These are phyloP conservation scores for Polyommatus iphigenia DNA, from an alignment of 2,888 invertebrate species.

Conservation along the genomic window DNA sequence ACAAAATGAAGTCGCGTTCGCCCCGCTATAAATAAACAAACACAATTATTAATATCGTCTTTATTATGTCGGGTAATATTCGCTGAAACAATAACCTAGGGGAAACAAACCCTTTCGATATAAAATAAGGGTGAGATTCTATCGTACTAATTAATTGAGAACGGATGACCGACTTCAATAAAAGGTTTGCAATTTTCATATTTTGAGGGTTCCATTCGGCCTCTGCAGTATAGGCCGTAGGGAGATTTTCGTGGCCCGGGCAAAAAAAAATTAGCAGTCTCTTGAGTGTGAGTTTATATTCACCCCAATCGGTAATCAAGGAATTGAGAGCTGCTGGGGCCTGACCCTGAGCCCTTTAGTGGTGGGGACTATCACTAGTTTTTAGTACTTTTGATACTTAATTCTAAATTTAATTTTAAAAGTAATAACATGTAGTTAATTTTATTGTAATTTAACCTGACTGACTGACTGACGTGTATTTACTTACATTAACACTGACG, in stretches of 20 bases:
- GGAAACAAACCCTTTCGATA: conserved; percentile 49
- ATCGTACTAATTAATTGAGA: conserved; percentile 40
- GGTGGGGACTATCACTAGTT: too few relatives aligned
- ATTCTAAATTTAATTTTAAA: too few relatives aligned
- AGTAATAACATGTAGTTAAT: too few relatives aligned
- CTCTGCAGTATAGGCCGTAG: neutral
- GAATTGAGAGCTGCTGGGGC: too few relatives aligned
- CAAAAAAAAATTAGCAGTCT: neutral
- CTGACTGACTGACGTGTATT: too few relatives aligned
- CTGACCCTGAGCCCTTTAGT: too few relatives aligned
- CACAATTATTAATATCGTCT: conserved; percentile 62
- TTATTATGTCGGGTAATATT: conserved; percentile 58
- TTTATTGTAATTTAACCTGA: too few relatives aligned
- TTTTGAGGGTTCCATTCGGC: neutral
- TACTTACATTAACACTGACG: too few relatives aligned
- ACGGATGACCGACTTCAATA: conserved; percentile 35
- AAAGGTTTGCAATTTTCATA: conserved; percentile 16
- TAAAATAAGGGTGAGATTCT: conserved; percentile 38
- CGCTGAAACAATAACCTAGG: conserved; percentile 57
- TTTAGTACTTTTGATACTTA: too few relatives aligned
- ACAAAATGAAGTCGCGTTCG: conserved; percentile 37
- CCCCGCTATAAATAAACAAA: conserved; percentile 55
- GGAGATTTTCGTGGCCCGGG: neutral
- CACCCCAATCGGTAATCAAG: too few relatives aligned
- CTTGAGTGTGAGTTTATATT: too few relatives aligned